Conservation (phyloP, 1,140 invertebrate genomes). For the Brachionus calyciflorus region DNA sequence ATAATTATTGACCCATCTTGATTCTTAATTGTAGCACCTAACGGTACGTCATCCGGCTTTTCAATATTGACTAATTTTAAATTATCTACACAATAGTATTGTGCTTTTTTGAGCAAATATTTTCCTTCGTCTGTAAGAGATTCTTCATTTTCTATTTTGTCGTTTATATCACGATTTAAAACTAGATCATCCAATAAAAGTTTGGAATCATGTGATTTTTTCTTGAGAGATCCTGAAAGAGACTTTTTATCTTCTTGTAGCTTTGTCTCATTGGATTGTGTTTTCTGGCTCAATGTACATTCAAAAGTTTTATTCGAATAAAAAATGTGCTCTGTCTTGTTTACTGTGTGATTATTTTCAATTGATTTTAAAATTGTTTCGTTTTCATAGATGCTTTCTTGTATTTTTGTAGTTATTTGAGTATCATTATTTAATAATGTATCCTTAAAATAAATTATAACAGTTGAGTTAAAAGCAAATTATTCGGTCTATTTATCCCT, state of each 20-base stretch:
- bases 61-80: slow-evolving; percentile 94
- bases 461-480: too few species aligned
- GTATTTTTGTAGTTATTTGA: neutral
- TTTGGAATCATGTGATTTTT: slow-evolving; percentile 11
- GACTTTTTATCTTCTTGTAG: neutral
- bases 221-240: neutral
- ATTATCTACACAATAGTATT: slow-evolving; percentile 70
- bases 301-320: neutral
- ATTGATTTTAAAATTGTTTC: slow-evolving; percentile 37
- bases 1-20: slow-evolving; percentile 80
- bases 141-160: slow-evolving; percentile 52
- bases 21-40: slow-evolving; percentile 67
- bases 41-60: slow-evolving; percentile 84
- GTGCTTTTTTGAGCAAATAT: slow-evolving; percentile 57
- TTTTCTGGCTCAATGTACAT: neutral
- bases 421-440: neutral
- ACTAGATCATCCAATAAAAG: slow-evolving; percentile 11
- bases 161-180: slow-evolving; percentile 27
- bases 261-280: neutral
- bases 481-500: too few species aligned
- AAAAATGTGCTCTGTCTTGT: neutral
- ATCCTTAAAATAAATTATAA: slow-evolving; percentile 1
- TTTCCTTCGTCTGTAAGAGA: slow-evolving; percentile 50
- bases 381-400: slow-evolving; percentile 20
- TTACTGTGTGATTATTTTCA: neutral